Evolutionary conservation across 2,888 invertebrate genomes (phyloP).

Genomic region (Mylabris sibirica): DNA sequence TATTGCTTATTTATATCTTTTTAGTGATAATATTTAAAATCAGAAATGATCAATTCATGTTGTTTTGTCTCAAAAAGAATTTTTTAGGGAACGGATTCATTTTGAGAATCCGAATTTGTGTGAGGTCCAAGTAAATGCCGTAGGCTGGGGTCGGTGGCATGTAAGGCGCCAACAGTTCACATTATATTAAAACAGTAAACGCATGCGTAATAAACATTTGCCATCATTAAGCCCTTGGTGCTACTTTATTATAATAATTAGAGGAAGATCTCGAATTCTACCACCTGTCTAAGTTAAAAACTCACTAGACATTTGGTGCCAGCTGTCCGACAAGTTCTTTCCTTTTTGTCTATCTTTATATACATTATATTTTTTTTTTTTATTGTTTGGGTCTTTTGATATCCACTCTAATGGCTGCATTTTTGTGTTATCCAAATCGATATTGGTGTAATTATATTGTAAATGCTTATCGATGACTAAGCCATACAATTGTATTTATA

Average conservation of each 20-base stretch:
- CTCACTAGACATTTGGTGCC: slow-evolving; percentile 12
- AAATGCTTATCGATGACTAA: background rate
- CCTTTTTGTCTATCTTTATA: background rate
- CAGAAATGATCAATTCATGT: background rate
- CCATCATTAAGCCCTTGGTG: slow-evolving; percentile 25
- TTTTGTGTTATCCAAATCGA: background rate
- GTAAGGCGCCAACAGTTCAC: slow-evolving; percentile 6
- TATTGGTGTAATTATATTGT: slow-evolving; percentile 18
- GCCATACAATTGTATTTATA: slow-evolving; percentile 20
- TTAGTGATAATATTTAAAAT: background rate
- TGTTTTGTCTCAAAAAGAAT: background rate
- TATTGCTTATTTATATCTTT: background rate
- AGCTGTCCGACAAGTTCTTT: slow-evolving; percentile 1
- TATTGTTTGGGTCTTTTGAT: background rate
- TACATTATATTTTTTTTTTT: background rate
- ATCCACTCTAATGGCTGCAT: background rate
- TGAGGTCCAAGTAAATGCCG: slow-evolving; percentile 4
- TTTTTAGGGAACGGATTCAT: background rate
- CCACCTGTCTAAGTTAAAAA: slow-evolving; percentile 31
- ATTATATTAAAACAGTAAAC: slow-evolving; percentile 10
- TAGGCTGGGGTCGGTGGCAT: slow-evolving; percentile 9
- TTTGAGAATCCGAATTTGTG: slow-evolving; percentile 3
- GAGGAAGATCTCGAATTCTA: slow-evolving; percentile 26
- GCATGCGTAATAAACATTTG: slow-evolving; percentile 12
- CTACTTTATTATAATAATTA: slow-evolving; percentile 31